A percentile compares a stretch with the other conserved stretches of the same genome.
These are phyloP conservation scores for Balanococcus diminutus DNA, from an alignment of 2,888 invertebrate genomes.

Conservation along the genomic window DNA sequence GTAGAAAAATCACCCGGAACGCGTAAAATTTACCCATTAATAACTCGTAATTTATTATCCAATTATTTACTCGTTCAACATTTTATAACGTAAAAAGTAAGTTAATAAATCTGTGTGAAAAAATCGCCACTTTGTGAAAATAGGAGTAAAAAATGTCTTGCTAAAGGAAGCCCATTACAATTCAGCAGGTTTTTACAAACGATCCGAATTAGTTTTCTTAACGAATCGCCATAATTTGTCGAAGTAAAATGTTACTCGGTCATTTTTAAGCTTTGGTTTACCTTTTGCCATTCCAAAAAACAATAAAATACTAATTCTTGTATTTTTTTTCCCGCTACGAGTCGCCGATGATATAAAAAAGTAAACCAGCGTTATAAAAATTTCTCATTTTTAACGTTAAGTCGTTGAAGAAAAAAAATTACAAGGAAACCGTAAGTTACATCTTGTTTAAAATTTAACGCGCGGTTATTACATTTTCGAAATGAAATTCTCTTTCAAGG, in stretches of 20 bases:
- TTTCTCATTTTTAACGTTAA: neutral
- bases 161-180: slow-evolving; percentile 11
- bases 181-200: neutral
- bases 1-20: neutral
- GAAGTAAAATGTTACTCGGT: slow-evolving; percentile 5
- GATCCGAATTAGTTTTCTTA: slow-evolving; percentile 3
- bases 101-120: neutral
- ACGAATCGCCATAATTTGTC: slow-evolving; percentile 1
- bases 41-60: neutral
- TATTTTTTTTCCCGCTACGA: neutral
- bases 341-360: neutral
- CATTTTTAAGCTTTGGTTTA: slow-evolving; percentile 5
- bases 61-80: neutral
- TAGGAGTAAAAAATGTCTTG: neutral
- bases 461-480: neutral
- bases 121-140: neutral
- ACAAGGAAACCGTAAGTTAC: neutral
- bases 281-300: neutral
- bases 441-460: neutral
- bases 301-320: neutral
- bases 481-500: neutral
- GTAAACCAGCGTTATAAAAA: neutral
- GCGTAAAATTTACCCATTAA: neutral
- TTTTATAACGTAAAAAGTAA: neutral
- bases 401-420: no score